Evolutionary conservation across 2,797 vertebrate species (phyloP).

Genomic region (Pipistrellus pygmaeus): DNA sequence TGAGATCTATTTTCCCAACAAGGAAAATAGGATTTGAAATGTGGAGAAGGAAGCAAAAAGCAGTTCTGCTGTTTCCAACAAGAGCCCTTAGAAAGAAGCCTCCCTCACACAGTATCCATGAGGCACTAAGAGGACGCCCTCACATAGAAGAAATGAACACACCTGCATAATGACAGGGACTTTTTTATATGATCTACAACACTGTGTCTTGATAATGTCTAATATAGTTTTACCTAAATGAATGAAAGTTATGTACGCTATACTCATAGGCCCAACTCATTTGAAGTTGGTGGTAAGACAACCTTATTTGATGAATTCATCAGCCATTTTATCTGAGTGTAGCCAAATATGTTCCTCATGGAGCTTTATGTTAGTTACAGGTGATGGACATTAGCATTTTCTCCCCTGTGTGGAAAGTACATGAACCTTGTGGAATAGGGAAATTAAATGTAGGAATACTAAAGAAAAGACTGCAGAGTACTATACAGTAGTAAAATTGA

Average conservation of each 20-base stretch:
- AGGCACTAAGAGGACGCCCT: not conserved
- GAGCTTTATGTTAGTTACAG: not conserved
- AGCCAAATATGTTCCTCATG: not conserved
- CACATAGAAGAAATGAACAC: not conserved
- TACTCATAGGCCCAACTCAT: not conserved
- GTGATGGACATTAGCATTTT: slow-evolving; percentile 11
- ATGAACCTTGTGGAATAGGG: not conserved
- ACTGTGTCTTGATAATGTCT: not conserved
- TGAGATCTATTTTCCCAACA: not conserved
- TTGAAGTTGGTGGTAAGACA: not conserved
- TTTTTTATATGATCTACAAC: not conserved
- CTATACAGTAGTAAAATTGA: not conserved
- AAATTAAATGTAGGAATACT: slow-evolving; percentile 38
- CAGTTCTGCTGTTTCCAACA: not conserved
- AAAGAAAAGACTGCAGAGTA: not conserved
- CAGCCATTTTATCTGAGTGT: not conserved
- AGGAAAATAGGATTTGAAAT: not conserved
- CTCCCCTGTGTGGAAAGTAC: not conserved
- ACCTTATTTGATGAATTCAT: not conserved
- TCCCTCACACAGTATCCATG: not conserved
- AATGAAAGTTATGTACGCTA: not conserved
- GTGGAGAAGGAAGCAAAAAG: not conserved
- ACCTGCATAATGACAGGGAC: not conserved
- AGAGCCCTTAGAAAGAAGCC: not conserved
- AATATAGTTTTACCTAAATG: not conserved